Evolutionary conservation across 2,888 invertebrate species (phyloP).

Genomic region (Polyommatus icarus): DNA sequence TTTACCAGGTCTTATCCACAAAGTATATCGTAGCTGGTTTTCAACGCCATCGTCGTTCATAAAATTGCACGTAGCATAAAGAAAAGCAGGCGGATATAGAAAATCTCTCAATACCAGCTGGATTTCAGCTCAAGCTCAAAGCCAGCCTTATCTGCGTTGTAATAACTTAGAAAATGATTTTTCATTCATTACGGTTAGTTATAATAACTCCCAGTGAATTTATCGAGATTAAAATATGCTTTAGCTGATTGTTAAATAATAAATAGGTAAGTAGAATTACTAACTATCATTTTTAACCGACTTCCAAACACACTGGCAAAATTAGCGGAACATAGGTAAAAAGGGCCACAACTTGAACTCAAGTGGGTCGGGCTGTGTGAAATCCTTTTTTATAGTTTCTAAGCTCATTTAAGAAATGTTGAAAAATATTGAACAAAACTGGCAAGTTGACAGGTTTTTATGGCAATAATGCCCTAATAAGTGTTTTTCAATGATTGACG

Average conservation of each 20-base stretch:
- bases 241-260: neutral
- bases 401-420: too few species aligned
- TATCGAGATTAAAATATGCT: neutral
- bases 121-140: constrained; percentile 70
- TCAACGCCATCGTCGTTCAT: constrained; percentile 67
- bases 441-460: too few species aligned
- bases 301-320: too few species aligned
- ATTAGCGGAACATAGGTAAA: too few species aligned
- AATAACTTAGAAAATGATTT: constrained; percentile 57
- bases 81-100: constrained; percentile 79
- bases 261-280: too few species aligned
- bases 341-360: too few species aligned
- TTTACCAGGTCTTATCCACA: constrained; percentile 48
- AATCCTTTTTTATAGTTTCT: too few species aligned
- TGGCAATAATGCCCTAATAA: too few species aligned
- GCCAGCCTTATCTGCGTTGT: constrained; percentile 60
- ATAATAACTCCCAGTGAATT: neutral
- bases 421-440: too few species aligned
- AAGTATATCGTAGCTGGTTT: constrained; percentile 53
- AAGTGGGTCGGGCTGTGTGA: too few species aligned
- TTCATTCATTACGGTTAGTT: constrained; percentile 37
- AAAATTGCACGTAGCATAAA: constrained; percentile 78
- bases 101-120: constrained; percentile 76
- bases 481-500: too few species aligned
- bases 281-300: too few species aligned